Percentiles rank a stretch among this genome's conserved stretches.
These are phyloP conservation scores for Lepus europaeus DNA, from an alignment of 2,113 vertebrate genomes.

Conservation along the genomic window DNA sequence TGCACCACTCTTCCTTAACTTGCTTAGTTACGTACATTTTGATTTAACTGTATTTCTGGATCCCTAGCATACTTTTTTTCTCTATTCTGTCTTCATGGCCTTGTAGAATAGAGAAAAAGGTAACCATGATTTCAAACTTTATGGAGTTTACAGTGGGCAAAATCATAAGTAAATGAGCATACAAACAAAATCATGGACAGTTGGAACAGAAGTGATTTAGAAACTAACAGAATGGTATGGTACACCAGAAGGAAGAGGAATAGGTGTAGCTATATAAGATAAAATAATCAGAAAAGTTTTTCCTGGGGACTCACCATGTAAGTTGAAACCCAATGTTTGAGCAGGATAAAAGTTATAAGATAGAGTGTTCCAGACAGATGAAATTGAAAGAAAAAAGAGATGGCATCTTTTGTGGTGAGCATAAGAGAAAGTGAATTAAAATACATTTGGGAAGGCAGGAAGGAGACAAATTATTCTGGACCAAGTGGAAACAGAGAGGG, in stretches of 20 bases:
- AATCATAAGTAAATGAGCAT: background rate
- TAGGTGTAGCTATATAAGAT: background rate
- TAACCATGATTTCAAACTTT: background rate
- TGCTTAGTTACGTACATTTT: background rate
- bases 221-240: background rate
- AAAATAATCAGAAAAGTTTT: background rate
- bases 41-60: background rate
- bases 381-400: background rate
- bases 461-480: background rate
- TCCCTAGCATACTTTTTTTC: background rate
- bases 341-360: background rate
- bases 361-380: background rate
- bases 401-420: background rate
- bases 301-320: background rate
- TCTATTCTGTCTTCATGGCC: background rate
- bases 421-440: background rate
- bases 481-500: background rate
- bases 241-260: background rate
- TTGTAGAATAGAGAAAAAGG: background rate
- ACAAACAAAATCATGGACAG: background rate
- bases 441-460: background rate
- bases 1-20: background rate
- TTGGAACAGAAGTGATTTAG: background rate
- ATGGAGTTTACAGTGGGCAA: background rate
- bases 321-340: background rate